Evolutionary conservation across 2,797 vertebrate species (phyloP), one percentile per base, ranked within the genome.

Genomic region (Heteromormyrus szaboi): DNA sequence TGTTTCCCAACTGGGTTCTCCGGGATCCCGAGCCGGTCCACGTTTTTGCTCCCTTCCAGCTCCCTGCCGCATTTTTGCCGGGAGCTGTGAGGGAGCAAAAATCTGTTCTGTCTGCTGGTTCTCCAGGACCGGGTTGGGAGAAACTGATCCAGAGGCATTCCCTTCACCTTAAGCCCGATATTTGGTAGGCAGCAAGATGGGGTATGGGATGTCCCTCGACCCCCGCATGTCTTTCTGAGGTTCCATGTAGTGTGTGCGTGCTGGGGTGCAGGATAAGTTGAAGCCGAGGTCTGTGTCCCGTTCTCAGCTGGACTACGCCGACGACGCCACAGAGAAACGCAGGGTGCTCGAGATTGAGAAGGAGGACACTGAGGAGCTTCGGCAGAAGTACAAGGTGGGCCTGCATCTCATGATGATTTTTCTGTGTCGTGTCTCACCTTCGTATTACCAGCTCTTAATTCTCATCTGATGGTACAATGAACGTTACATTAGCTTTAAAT

Each of bases 261-360:
- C 2, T 25, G 59, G 54, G 8, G 2, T 9, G 22, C 22, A 11
- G 3, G 59, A 25, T 62, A 0, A 37, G 62, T 1, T 68, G 25
- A 68, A 2, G 68, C 68, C 4, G 54, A 33, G 53, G 1, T 8
- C 14, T 22, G 81, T 7, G 51, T n/a, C 7, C 11, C 41, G 19
- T 19, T 86, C 62, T 50, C 9, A 99, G 98, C 95, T 99, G 37
- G 99, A 99, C 94, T 99, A 99, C 90, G 98, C 98, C 0, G 98
- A 99, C 93, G 99, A 99, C 93, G 98, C 98, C 91, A 99, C 99
- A 84, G 99, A 99, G 93, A 97, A 98, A 92, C 97, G 99, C 90
- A 95, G 98, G 91, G 98, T 96, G 87, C 95, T 99, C 91, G 99
- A 99, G 94, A 97, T 99, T 93, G 99, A 99, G 93, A 99, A 99